A percentile compares a stretch with the other conserved stretches of the same genome.
Conservation (phyloP, 2,888 invertebrate species). For the Homarus gammarus region DNA sequence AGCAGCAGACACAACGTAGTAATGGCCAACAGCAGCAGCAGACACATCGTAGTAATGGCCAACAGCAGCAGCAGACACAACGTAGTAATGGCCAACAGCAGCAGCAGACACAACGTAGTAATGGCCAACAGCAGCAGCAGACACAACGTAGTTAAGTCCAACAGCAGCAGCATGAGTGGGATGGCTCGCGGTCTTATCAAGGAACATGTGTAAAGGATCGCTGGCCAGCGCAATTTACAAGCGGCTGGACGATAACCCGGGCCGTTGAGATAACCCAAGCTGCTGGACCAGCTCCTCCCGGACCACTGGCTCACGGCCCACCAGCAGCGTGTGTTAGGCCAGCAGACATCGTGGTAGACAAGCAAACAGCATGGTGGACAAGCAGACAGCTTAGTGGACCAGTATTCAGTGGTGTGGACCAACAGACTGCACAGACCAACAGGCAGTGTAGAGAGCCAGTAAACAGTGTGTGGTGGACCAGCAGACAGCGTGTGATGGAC, state of each 20-base stretch:
- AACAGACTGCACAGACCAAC: too few species aligned
- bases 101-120: neutral
- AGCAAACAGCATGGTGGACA: too few species aligned
- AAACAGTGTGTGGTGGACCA: too few species aligned
- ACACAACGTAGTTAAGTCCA: neutral
- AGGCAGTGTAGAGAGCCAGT: too few species aligned
- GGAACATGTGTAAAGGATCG: constrained; percentile 56
- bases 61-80: neutral
- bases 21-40: neutral
- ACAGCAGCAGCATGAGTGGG: neutral
- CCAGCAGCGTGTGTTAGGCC: neutral
- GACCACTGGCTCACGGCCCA: neutral
- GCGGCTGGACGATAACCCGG: constrained; percentile 41
- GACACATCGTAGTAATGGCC: neutral
- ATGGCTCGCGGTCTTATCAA: constrained; percentile 29
- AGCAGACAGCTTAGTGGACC: too few species aligned
- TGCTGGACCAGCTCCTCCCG: neutral
- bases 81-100: neutral
- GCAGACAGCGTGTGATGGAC: too few species aligned
- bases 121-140: neutral
- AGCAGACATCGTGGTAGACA: neutral
- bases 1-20: neutral
- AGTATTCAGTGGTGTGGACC: too few species aligned
- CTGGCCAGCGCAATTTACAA: constrained; percentile 46
- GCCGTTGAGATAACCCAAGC: constrained; percentile 38